Percentiles rank a stretch among this genome's conserved stretches.
Evolutionary conservation across 1,140 invertebrate genomes (phyloP).

Genomic region (Yoshiicerus persimilis): DNA sequence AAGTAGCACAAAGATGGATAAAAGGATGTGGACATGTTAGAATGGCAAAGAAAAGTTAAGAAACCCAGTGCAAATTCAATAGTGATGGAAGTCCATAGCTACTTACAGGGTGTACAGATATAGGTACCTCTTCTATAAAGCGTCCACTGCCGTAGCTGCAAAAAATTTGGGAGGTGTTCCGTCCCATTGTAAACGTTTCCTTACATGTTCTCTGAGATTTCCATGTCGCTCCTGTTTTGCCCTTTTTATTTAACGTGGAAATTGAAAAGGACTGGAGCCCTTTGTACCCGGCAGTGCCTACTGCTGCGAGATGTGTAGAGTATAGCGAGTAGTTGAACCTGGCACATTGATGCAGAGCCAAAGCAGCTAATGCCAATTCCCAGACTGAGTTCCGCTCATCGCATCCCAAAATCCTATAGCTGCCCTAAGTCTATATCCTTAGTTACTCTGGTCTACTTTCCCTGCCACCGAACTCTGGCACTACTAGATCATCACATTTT

Average conservation of each 20-base stretch:
- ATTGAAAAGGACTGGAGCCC: neutral
- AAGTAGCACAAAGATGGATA: neutral
- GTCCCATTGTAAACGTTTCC: neutral
- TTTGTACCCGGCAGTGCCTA: neutral
- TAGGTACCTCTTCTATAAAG: neutral
- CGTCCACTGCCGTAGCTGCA: neutral
- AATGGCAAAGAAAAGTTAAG: neutral
- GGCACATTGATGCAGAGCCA: neutral
- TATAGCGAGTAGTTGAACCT: neutral
- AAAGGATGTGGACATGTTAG: neutral
- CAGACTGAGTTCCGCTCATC: neutral
- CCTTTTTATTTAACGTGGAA: neutral
- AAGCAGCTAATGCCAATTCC: neutral
- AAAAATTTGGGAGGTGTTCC: neutral
- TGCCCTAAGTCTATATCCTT: neutral
- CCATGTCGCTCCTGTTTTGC: too few species aligned
- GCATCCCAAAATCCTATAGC: neutral
- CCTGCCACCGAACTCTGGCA: neutral
- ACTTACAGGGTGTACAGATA: neutral
- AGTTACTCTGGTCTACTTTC: neutral
- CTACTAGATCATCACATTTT: constrained; percentile 11
- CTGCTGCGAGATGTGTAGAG: neutral
- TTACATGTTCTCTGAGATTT: neutral
- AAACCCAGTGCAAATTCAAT: neutral
- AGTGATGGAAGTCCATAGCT: neutral